These are phyloP conservation scores for Ciona savignyi DNA, from an alignment of 23 tunicate species.

Conservation along the genomic window DNA sequence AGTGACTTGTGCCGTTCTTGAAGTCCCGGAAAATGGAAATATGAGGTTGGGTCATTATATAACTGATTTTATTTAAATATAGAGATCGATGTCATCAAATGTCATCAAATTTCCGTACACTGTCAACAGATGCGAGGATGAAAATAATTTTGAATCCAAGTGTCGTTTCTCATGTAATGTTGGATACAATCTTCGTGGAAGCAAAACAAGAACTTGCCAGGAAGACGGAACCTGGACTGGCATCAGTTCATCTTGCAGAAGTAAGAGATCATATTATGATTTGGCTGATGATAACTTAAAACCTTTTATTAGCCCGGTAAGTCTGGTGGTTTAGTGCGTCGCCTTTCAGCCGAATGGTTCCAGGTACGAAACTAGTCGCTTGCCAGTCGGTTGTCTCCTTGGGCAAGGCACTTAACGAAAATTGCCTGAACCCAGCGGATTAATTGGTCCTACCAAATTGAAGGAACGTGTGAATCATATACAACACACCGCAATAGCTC, in stretches of 20 bases:
- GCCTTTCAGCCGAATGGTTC: too few relatives aligned
- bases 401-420: too few relatives aligned
- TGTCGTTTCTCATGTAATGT: conserved; percentile 48
- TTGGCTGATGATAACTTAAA: too few relatives aligned
- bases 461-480: too few relatives aligned
- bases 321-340: too few relatives aligned
- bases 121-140: conserved; percentile 27
- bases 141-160: conserved; percentile 38
- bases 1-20: conserved; percentile 50
- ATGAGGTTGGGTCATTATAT: conserved; percentile 30
- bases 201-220: conserved; percentile 55
- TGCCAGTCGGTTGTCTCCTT: too few relatives aligned
- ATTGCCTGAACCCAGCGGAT: too few relatives aligned
- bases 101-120: not conserved
- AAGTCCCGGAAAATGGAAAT: conserved; percentile 55
- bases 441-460: too few relatives aligned
- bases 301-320: too few relatives aligned
- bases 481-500: too few relatives aligned
- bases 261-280: too few relatives aligned
- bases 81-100: not conserved
- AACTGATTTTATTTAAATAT: not conserved
- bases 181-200: conserved; percentile 71
- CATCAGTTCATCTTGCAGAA: conserved; percentile 27
- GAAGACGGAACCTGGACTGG: conserved; percentile 70
- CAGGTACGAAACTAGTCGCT: not conserved